Evolutionary conservation across 2,797 vertebrate genomes (phyloP).

Genomic region (Columba guinea): DNA sequence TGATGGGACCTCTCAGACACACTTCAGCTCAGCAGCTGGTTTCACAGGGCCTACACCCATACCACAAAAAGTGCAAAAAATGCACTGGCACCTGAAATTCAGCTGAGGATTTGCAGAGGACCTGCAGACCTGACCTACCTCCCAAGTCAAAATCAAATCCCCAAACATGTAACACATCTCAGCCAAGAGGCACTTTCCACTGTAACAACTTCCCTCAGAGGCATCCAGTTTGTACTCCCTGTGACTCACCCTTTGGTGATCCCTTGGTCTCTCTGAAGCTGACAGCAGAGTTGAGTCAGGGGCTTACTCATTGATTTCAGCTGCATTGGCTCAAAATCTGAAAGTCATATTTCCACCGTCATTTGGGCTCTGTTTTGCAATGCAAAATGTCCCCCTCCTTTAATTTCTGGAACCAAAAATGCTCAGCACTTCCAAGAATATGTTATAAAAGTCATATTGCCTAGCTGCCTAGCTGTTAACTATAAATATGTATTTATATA

Average conservation of each 20-base stretch:
- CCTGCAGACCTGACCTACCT: not conserved
- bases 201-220: not conserved
- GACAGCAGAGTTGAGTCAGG: not conserved
- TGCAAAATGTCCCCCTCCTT: not conserved
- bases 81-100: not conserved
- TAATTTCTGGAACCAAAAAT: not conserved
- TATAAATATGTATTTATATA: no score
- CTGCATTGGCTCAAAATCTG: not conserved
- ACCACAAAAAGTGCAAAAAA: not conserved
- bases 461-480: not conserved
- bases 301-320: not conserved
- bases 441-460: not conserved
- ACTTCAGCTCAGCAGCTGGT: fast-evolving
- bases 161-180: not conserved
- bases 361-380: not conserved
- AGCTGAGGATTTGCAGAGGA: no score
- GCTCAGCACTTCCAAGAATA: not conserved
- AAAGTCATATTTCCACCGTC: not conserved
- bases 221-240: not conserved
- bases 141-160: fast-evolving
- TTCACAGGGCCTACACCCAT: not conserved
- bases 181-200: not conserved
- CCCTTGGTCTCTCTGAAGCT: fast-evolving
- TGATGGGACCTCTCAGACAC: not conserved
- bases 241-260: not conserved